Conservation (phyloP, 2,113 vertebrate species). For the Platysteira castanea region DNA sequence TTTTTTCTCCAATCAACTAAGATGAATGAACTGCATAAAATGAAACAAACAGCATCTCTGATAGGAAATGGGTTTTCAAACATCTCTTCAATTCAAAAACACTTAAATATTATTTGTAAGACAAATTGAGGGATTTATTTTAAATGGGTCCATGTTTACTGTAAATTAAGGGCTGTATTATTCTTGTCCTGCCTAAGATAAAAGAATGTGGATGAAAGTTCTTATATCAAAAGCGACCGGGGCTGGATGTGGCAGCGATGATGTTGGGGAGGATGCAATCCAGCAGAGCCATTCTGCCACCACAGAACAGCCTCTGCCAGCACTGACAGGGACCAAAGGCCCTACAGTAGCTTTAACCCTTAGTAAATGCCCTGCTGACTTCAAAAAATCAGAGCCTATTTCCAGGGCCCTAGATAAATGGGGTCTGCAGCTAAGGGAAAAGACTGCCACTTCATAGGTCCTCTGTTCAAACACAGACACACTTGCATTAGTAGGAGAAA, state of each 20-base stretch:
- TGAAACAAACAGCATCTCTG: conserved; percentile 35
- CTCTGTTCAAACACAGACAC: not conserved
- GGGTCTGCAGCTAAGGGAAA: not conserved
- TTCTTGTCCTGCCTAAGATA: conserved; percentile 8
- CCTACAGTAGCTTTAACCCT: not conserved
- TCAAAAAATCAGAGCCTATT: not conserved
- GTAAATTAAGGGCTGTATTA: conserved; percentile 15
- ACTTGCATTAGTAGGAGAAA: not conserved
- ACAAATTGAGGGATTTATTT: conserved; percentile 37
- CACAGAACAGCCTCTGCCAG: not conserved
- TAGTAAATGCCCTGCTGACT: not conserved
- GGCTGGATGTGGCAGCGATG: not conserved
- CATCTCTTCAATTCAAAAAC: conserved; percentile 37
- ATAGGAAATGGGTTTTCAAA: conserved; percentile 11
- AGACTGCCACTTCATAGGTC: not conserved
- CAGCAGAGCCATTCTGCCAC: not conserved
- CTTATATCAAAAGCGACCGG: not conserved
- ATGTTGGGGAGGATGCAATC: not conserved
- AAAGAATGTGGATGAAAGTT: conserved; percentile 16
- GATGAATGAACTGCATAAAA: conserved; percentile 50
- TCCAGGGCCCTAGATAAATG: not conserved
- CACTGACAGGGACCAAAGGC: not conserved
- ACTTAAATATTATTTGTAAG: conserved; percentile 33
- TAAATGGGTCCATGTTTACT: not conserved
- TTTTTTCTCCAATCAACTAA: conserved; percentile 25